Evolutionary conservation across 2,888 invertebrate species (phyloP), one percentile per base, ranked within the genome.

Genomic region (Smittia sp.): DNA sequence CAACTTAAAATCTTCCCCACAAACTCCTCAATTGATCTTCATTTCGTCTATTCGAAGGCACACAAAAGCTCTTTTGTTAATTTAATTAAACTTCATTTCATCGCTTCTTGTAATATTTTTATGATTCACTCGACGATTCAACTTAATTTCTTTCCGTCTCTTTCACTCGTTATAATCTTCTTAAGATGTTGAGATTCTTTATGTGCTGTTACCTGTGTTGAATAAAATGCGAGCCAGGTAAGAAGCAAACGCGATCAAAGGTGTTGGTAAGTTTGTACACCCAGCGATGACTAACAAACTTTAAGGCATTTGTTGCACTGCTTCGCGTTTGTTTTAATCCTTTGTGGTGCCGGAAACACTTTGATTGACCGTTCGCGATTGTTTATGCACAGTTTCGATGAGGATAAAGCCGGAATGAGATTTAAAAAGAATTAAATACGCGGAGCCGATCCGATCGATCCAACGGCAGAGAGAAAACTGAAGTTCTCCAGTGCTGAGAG

Each of bases 21-120:
- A 27, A 27, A 27, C 11, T 65, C 20, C 11, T 24, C 9, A 65
- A 65, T 65, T 25, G 25, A 27, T 65, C 25, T 27, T 65, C 13
- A 24, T 65, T 4, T 32, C 7, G 7, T 65, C 11, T 27, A 6
- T 65, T 65, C 15, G 15, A 68, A 68, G 46, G 68, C 66, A 68
- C 68, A 38, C 39, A 41, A 22, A 20, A 68, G 2, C 54, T 54
- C 54, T 67, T 68, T 68, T 70, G 69, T 70, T 70, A 70, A 70
- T 70, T 70, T 54, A 70, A 70, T 70, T 70, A 70, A 70, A 70
- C 25, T 70, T 70, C 69, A 70, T 70, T 68, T 41, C 68, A 67
- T 22, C 15, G 15, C 27, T 65, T 65, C 9, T 66, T 24, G 41
- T n/a, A n/a, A n/a, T n/a, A n/a, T 41, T 7, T 41, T 54, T 22